These are phyloP conservation scores for Scopus umbretta DNA, from an alignment of 2,113 vertebrate genomes.

Conservation along the genomic window DNA sequence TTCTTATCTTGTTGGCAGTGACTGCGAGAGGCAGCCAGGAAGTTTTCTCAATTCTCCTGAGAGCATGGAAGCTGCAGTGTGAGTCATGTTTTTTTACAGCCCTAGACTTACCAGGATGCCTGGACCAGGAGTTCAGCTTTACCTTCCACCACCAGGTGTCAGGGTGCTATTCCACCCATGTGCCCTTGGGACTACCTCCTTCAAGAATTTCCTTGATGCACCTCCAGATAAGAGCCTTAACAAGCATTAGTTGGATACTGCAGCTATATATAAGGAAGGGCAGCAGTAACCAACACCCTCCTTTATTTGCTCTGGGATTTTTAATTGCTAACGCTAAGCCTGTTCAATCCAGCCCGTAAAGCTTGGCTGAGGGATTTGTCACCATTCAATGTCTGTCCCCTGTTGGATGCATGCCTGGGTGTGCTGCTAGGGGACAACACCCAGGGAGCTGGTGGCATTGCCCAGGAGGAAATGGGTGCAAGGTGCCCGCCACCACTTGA, in stretches of 20 bases:
- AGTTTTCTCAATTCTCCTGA: neutral
- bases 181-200: neutral
- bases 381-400: neutral
- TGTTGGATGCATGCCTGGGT: neutral
- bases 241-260: neutral
- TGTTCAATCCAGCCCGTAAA: neutral
- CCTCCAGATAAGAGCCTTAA: neutral
- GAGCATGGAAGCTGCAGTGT: neutral
- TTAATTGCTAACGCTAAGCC: neutral
- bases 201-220: slow-evolving; percentile 2
- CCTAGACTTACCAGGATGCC: neutral
- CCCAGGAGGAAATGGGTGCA: neutral
- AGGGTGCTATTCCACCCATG: neutral
- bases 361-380: neutral
- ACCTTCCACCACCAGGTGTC: neutral
- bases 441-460: neutral
- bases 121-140: neutral
- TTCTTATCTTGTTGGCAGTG: neutral
- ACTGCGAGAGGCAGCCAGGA: neutral
- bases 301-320: slow-evolving; percentile 34
- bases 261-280: neutral
- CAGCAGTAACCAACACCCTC: neutral
- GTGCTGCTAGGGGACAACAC: neutral
- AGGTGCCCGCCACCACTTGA: neutral
- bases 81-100: neutral